Evolutionary conservation across 2,797 vertebrate species (phyloP).

Genomic region (Eulemur albifrons): DNA sequence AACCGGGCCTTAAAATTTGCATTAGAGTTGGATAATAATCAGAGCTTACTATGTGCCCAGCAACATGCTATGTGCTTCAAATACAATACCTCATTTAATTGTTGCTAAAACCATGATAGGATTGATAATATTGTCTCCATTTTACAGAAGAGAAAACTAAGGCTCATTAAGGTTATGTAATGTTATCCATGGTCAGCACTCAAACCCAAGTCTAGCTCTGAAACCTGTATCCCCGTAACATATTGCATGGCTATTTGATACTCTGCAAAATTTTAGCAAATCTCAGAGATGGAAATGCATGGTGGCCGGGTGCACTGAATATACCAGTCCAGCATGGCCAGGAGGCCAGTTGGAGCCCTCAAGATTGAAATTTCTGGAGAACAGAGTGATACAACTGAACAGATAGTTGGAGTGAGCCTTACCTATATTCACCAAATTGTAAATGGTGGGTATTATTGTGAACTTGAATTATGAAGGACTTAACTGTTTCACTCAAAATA

Average conservation of each 20-base stretch:
- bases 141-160: slow-evolving; percentile 23
- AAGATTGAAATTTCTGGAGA: background rate
- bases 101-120: background rate
- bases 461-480: background rate
- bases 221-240: background rate
- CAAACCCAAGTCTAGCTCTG: background rate
- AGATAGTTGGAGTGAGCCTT: background rate
- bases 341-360: background rate
- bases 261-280: background rate
- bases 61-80: background rate
- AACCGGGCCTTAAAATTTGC: slow-evolving; percentile 45
- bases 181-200: background rate
- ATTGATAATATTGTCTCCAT: background rate
- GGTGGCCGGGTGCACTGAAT: background rate
- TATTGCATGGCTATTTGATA: background rate
- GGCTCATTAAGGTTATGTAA: background rate
- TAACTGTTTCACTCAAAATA: slow-evolving; percentile 25
- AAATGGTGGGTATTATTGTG: background rate
- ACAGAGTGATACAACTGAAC: background rate
- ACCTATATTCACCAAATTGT: background rate
- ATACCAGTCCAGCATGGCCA: background rate
- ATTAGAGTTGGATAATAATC: slow-evolving; percentile 26
- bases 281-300: background rate
- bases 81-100: background rate
- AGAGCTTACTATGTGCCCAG: background rate